Evolutionary conservation across 2,113 vertebrate genomes (phyloP).

Genomic region (Noctilio leporinus): DNA sequence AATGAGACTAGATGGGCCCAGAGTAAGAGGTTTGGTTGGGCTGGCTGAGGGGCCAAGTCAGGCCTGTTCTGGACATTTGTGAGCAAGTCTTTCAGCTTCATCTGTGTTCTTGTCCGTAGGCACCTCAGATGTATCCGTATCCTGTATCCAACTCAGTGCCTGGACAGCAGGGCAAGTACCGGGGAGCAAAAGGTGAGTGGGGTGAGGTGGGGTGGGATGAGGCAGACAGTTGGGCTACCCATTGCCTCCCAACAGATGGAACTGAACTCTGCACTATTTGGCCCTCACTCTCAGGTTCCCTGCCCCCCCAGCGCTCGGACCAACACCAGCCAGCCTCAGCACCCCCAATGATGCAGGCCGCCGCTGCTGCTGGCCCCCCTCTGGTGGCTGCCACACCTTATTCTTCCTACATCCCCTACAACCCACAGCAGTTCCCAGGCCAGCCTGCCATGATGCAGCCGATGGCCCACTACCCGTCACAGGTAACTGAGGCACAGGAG

Average conservation of each 20-base stretch:
- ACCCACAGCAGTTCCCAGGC: constrained; percentile 88
- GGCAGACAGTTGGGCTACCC: accelerated
- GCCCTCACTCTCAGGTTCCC: constrained; percentile 76
- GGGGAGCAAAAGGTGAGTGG: constrained; percentile 85
- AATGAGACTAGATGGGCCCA: not conserved
- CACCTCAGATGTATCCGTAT: constrained; percentile 90
- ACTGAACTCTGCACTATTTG: not conserved
- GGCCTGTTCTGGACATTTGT: not conserved
- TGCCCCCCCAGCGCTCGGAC: constrained; percentile 85
- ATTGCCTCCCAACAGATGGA: not conserved
- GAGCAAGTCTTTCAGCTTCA: not conserved
- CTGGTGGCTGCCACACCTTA: constrained; percentile 90
- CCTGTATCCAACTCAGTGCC: constrained; percentile 84
- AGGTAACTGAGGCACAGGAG: constrained; percentile 75
- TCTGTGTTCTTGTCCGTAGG: constrained; percentile 65
- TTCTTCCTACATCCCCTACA: constrained; percentile 90
- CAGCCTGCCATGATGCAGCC: constrained; percentile 90
- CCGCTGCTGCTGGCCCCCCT: constrained; percentile 86
- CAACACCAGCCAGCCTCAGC: constrained; percentile 84
- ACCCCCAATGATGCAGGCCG: constrained; percentile 87
- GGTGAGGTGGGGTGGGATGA: not conserved
- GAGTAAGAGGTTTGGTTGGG: not conserved
- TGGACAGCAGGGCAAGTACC: constrained; percentile 89
- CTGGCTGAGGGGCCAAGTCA: not conserved
- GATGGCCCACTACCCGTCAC: constrained; percentile 89